Base-by-base conservation (phyloP, 1,140 invertebrate species). In the Mylabris phalerata region DNA sequence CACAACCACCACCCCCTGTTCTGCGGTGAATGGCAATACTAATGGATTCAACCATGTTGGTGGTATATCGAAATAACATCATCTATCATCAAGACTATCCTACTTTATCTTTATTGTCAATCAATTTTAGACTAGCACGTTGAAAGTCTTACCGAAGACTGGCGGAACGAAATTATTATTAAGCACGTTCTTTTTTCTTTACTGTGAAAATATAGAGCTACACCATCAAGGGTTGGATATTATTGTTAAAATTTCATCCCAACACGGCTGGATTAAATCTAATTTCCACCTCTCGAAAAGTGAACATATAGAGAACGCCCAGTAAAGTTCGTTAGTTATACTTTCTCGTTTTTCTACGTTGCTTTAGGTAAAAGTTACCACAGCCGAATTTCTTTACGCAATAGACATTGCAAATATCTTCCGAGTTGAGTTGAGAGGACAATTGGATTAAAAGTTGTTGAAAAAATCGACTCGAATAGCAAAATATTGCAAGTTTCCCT, bases 1-100 rank as follows among this genome's bases (percentile, higher is more conserved):
- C 47, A 60, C 45, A 55, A 55, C 50, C 45, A 39, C 50, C 41
- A 41, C 50, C 46, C 38, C 42, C 44, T 59, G 50, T 43, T 46
- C 13, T 51, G 39, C 44, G 49, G 47, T 59, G 50, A 52, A 51
- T 52, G 50, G 57, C 44, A 48, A 50, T 48, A 51, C 57, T 59
- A 59, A 59, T 59, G 57, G 57, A 48, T 59, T 40, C 50, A 48
- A 48, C 24, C 46, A 47, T 47, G 44, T 52, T 59, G 26, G 45
- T 32, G 32, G 32, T 32, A 32, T 32, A 11, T 26, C 50, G 39
- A 52, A 43, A 52, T 52, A 52, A 52, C 50, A 54, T 13, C 42
- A 48, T 26, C 47, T 48, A 54, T 52, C 47, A 59, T 59, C 57
- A 54, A 54, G 32, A 45, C 57, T n/a, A 41, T 57, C 47, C 50